These are phyloP conservation scores for Platanista minor DNA, from an alignment of 2,113 vertebrate species.

Conservation along the genomic window DNA sequence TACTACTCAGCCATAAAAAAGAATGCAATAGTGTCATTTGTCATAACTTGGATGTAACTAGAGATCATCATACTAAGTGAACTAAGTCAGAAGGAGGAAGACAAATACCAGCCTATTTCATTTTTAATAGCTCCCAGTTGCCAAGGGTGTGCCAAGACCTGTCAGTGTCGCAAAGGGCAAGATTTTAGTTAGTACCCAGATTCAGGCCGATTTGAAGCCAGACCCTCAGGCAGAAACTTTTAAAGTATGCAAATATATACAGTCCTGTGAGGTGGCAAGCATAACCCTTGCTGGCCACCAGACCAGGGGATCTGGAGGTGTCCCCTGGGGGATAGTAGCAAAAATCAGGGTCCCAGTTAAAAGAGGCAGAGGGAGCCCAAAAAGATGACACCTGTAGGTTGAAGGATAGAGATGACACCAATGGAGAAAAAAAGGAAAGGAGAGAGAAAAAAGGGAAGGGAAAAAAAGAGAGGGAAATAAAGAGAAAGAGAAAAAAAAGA, in stretches of 20 bases:
- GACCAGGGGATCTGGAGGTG: neutral
- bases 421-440: rapidly evolving
- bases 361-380: neutral
- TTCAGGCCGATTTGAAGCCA: neutral
- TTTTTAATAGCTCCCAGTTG: neutral
- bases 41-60: neutral
- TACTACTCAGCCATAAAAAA: neutral
- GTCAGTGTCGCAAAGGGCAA: neutral
- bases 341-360: neutral
- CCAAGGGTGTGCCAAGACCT: neutral
- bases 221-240: neutral
- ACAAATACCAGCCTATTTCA: neutral
- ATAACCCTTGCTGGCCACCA: neutral
- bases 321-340: neutral
- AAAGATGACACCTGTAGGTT: neutral
- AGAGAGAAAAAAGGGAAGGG: rapidly evolving
- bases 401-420: neutral
- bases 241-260: neutral
- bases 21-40: neutral
- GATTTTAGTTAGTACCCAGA: neutral
- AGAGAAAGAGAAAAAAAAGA: neutral
- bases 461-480: too few species aligned
- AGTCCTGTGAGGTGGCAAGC: neutral
- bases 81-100: neutral
- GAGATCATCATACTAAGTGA: neutral